phyloP scores from a whole-genome alignment of 2,797 vertebrate genomes.

The Dromococcyx pavoninus region DNA sequence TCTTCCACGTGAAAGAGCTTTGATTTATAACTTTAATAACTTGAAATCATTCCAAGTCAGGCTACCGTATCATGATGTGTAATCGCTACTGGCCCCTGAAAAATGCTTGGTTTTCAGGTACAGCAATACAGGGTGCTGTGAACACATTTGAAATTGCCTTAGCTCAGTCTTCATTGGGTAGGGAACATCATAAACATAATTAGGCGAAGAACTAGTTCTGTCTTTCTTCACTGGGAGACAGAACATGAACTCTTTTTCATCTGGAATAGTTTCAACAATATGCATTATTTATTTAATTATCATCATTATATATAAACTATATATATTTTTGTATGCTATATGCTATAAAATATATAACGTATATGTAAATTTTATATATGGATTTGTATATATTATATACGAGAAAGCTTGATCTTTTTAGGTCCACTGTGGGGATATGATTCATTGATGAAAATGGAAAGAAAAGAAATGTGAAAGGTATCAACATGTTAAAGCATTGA shows the following conservation, averaged over 20 bases:
- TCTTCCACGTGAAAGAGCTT: neutral
- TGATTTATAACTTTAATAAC: neutral
- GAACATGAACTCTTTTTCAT: neutral
- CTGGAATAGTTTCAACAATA: neutral
- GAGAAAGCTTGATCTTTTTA: neutral
- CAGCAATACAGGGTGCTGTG: neutral
- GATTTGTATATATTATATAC: neutral
- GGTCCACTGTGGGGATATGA: neutral
- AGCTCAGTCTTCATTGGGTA: neutral
- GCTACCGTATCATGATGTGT: neutral
- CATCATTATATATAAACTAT: neutral
- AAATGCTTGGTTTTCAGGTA: neutral
- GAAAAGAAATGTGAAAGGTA: neutral
- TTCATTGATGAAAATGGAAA: neutral
- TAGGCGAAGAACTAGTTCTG: neutral
- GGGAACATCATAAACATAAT: neutral
- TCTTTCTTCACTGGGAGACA: neutral
- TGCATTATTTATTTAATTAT: neutral
- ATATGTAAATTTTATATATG: neutral
- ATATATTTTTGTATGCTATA: neutral
- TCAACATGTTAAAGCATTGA: neutral
- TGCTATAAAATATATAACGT: neutral
- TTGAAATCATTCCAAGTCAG: neutral
- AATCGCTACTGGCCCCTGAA: neutral
- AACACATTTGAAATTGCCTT: neutral